Conservation (phyloP, 2,888 invertebrate species). For the Psylliodes chrysocephalus region DNA sequence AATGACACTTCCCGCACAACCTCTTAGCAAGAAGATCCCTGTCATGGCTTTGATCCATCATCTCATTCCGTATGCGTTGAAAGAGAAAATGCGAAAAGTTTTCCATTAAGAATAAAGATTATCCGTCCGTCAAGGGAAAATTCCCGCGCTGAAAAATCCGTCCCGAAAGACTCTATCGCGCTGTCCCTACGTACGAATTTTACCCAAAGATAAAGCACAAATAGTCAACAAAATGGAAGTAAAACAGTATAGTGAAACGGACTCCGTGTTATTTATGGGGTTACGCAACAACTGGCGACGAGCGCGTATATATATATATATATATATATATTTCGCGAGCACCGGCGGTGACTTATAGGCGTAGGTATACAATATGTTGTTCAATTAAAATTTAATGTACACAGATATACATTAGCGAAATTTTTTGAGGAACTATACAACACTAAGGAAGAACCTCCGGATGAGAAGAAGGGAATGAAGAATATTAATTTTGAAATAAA, state of each 20-base stretch:
- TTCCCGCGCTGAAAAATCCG: neutral
- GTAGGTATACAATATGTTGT: neutral
- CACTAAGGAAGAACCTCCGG: too few species aligned
- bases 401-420: too few species aligned
- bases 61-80: neutral
- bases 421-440: too few species aligned
- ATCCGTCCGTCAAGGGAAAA: neutral
- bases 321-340: neutral
- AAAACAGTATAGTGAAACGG: neutral
- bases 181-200: neutral
- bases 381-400: neutral
- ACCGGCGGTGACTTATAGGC: neutral
- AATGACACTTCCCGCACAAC: too few species aligned
- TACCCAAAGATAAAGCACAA: neutral
- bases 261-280: neutral
- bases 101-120: neutral
- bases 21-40: neutral
- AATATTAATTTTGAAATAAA: too few species aligned
- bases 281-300: conserved; percentile 8
- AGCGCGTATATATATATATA: too few species aligned
- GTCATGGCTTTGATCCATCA: neutral
- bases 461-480: too few species aligned
- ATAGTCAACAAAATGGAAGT: neutral
- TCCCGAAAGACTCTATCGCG: neutral
- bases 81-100: conserved; percentile 1